Conservation (phyloP, 2,113 vertebrate species). For the Myotis yumanensis region DNA sequence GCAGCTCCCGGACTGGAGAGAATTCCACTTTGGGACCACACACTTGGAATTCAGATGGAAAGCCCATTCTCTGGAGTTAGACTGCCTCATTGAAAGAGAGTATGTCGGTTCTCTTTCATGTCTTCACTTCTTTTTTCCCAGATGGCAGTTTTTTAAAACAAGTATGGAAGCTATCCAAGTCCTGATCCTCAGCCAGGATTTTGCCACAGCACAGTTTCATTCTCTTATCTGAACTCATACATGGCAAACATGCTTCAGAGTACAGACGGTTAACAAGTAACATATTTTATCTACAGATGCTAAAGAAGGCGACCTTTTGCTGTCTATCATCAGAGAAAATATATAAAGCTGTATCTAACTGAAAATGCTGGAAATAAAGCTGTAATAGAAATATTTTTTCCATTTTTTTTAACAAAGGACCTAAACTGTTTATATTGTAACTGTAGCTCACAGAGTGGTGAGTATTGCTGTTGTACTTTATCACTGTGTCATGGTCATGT, state of each 20-base stretch:
- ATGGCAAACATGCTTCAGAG: conserved; percentile 53
- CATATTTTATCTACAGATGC: conserved; percentile 76
- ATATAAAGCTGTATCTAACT: conserved; percentile 70
- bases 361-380: conserved; percentile 83
- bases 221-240: conserved; percentile 47
- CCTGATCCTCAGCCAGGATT: conserved; percentile 31
- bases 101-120: conserved; percentile 51
- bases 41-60: conserved; percentile 73
- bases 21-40: conserved; percentile 68
- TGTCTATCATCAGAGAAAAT: conserved; percentile 61
- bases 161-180: conserved; percentile 47
- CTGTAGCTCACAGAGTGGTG: conserved; percentile 60
- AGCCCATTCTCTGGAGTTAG: conserved; percentile 73
- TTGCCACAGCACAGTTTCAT: conserved; percentile 60
- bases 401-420: conserved; percentile 63
- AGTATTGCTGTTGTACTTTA: conserved; percentile 77
- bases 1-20: conserved; percentile 65
- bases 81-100: conserved; percentile 65
- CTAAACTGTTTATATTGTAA: conserved; percentile 70
- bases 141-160: conserved; percentile 44
- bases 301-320: conserved; percentile 71
- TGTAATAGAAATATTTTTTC: conserved; percentile 75
- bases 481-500: conserved; percentile 64
- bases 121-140: conserved; percentile 54
- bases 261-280: conserved; percentile 50